Conservation (phyloP, 2,888 invertebrate species). For the Pammene aurita region DNA sequence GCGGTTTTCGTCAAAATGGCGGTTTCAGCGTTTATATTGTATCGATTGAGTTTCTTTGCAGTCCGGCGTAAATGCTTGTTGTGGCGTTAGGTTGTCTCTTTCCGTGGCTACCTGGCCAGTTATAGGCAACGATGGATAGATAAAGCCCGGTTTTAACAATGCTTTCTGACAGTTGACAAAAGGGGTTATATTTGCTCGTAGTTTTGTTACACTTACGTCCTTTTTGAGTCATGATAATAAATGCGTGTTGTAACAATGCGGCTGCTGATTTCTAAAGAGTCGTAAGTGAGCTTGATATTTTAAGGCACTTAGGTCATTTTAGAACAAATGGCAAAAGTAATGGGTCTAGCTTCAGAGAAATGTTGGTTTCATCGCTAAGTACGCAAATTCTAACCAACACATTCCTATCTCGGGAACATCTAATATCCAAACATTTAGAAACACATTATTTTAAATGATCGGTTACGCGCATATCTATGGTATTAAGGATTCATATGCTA, state of each 20-base stretch:
- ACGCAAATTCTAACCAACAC: constrained; percentile 22
- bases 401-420: not conserved
- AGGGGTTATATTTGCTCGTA: constrained; percentile 7
- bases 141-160: constrained; percentile 36
- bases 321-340: not conserved
- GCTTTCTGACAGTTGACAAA: constrained; percentile 18
- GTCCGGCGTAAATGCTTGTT: constrained; percentile 47
- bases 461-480: not conserved
- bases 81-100: constrained; percentile 47
- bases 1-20: constrained; percentile 34
- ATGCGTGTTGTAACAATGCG: constrained; percentile 20
- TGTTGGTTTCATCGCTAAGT: constrained; percentile 7
- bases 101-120: constrained; percentile 35
- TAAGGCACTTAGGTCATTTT: not conserved
- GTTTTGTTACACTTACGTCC: not conserved
- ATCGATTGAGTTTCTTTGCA: constrained; percentile 71
- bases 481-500: not conserved
- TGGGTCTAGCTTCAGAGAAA: constrained; percentile 8
- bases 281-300: constrained; percentile 1
- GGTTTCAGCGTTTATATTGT: constrained; percentile 56
- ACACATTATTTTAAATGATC: not conserved
- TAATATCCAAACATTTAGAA: not conserved
- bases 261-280: not conserved
- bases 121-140: constrained; percentile 29
- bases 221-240: not conserved